A percentile compares a stretch with the other conserved stretches of the same genome.
Evolutionary conservation across 2,888 invertebrate genomes (phyloP).

Genomic region (Caenorhabditis sp.): DNA sequence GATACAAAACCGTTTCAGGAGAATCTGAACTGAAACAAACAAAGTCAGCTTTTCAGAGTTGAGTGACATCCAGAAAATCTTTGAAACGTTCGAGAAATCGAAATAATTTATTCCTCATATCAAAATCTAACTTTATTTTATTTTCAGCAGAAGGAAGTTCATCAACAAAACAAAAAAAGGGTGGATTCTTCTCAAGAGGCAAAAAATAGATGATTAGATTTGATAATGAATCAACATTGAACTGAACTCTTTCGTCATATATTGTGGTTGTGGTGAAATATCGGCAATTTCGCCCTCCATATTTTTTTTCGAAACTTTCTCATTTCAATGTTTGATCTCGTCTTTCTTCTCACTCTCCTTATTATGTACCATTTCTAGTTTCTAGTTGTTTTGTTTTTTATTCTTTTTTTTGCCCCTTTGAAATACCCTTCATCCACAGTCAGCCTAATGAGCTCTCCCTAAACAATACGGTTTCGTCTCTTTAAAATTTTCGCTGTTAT

Average conservation of each 20-base stretch:
- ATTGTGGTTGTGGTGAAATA: conserved; percentile 24
- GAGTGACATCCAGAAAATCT: too few relatives aligned
- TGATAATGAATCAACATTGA: conserved; percentile 21
- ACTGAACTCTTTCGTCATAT: conserved; percentile 6
- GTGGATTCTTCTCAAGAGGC: conserved; percentile 65
- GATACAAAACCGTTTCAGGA: too few relatives aligned
- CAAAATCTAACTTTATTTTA: neutral
- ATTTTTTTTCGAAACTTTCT: conserved; percentile 13
- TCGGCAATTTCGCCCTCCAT: neutral
- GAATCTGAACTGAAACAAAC: too few relatives aligned
- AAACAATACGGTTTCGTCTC: conserved; percentile 4
- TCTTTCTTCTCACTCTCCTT: conserved; percentile 37
- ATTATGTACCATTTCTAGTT: conserved; percentile 26
- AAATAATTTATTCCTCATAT: neutral
- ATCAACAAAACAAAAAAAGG: conserved; percentile 55
- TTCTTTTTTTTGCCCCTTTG: conserved; percentile 9
- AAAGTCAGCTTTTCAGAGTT: too few relatives aligned
- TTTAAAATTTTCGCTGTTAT: neutral
- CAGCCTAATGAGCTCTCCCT: conserved; percentile 4
- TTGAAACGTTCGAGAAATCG: too few relatives aligned
- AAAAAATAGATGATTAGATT: conserved; percentile 53
- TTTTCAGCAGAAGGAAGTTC: conserved; percentile 41
- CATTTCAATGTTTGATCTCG: conserved; percentile 28
- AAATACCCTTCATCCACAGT: neutral
- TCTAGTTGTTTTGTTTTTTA: conserved; percentile 26